Evolutionary conservation across 2,113 vertebrate genomes (phyloP).

Genomic region (Peromyscus leucopus): DNA sequence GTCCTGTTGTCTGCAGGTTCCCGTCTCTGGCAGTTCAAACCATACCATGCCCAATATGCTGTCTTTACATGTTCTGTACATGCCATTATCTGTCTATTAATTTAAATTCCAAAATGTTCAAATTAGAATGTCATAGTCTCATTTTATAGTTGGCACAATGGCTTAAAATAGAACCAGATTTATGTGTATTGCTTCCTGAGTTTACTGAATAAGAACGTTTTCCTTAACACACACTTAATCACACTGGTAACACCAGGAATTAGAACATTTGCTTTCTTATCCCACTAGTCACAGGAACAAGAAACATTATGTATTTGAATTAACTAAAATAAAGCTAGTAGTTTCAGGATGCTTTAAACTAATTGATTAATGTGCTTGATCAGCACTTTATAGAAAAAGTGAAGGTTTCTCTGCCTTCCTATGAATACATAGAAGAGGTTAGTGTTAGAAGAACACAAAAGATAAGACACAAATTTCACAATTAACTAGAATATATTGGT

Average conservation of each 20-base stretch:
- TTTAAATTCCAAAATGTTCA: conserved; percentile 15
- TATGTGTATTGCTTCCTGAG: neutral
- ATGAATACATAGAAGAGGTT: conserved; percentile 43
- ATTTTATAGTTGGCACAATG: conserved; percentile 30
- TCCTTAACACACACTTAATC: conserved; percentile 45
- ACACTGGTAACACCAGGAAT: neutral
- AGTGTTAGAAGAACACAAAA: neutral
- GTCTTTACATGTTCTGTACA: neutral
- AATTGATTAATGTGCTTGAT: neutral
- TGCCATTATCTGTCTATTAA: neutral
- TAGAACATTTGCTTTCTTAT: conserved; percentile 23
- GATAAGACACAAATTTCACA: conserved; percentile 38
- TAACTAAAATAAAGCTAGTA: neutral
- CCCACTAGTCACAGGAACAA: neutral
- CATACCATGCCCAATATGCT: neutral
- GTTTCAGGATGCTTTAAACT: conserved; percentile 19
- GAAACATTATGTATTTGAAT: neutral
- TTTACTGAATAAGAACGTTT: neutral
- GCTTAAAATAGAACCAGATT: conserved; percentile 23
- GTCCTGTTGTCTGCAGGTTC: neutral
- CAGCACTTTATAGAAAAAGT: neutral
- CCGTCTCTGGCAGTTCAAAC: neutral
- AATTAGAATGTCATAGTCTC: neutral
- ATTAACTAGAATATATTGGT: conserved; percentile 15
- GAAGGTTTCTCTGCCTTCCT: neutral